A percentile compares a stretch with the other conserved stretches of the same genome.
Evolutionary conservation across 2,113 vertebrate species (phyloP).

Genomic region (Alexandromys fortis): DNA sequence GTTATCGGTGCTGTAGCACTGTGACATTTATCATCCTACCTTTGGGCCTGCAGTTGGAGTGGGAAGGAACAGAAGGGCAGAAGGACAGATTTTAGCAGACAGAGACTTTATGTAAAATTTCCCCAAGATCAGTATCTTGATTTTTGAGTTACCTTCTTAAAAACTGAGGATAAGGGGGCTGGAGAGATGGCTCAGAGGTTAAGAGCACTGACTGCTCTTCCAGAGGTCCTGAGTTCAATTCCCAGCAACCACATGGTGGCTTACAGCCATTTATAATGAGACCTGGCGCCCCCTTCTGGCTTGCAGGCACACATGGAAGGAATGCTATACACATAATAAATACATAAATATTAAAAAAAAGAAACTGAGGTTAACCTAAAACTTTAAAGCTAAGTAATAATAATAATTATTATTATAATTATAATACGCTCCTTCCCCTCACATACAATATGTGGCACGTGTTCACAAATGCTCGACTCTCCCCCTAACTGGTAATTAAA

Average conservation of each 20-base stretch:
- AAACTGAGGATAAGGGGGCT: neutral
- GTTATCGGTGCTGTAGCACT: neutral
- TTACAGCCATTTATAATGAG: too few species aligned
- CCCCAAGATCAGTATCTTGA: neutral
- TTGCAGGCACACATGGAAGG: too few species aligned
- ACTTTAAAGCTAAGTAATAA: neutral
- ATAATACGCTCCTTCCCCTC: neutral
- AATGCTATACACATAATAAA: too few species aligned
- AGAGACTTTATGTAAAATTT: neutral
- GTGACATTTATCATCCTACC: neutral
- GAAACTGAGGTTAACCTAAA: neutral
- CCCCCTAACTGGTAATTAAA: neutral
- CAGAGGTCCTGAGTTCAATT: too few species aligned
- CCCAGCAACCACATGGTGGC: too few species aligned
- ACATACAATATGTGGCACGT: neutral
- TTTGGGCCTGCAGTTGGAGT: neutral
- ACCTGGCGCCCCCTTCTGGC: too few species aligned
- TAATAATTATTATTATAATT: neutral
- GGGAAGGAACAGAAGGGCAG: neutral
- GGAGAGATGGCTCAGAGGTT: too few species aligned
- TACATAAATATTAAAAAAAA: neutral
- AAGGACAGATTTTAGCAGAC: neutral
- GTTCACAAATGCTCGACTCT: neutral
- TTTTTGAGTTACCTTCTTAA: neutral
- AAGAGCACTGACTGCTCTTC: too few species aligned